These are phyloP conservation scores for Pammene fasciana DNA, from an alignment of 2,888 invertebrate species.

Conservation along the genomic window DNA sequence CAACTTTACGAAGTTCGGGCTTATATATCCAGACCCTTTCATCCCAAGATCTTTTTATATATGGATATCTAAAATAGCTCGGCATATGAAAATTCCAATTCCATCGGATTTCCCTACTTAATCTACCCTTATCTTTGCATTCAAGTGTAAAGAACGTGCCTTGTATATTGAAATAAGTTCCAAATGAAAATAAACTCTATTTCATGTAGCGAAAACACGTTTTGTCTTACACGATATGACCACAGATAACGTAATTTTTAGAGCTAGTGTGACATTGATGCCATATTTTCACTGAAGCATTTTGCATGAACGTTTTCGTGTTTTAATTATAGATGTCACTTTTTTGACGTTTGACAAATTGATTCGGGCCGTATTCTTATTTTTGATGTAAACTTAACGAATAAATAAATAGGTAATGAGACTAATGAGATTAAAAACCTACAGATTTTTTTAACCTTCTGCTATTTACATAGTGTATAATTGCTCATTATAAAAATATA, in stretches of 20 bases:
- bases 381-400: background rate
- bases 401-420: too few relatives aligned
- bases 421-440: too few relatives aligned
- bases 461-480: too few relatives aligned
- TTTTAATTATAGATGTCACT: constrained; percentile 18
- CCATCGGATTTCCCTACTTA: constrained; percentile 33
- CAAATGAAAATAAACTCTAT: constrained; percentile 22
- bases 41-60: constrained; percentile 23
- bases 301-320: constrained; percentile 28
- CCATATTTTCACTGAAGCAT: constrained; percentile 34
- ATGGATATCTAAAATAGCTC: constrained; percentile 23
- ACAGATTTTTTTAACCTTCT: too few relatives aligned
- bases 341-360: constrained; percentile 17
- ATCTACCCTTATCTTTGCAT: constrained; percentile 32
- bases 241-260: constrained; percentile 29
- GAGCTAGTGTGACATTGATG: constrained; percentile 24
- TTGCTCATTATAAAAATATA: background rate
- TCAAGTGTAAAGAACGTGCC: constrained; percentile 26
- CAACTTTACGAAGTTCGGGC: background rate
- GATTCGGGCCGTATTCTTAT: constrained; percentile 1
- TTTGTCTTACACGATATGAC: constrained; percentile 8
- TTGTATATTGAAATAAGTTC: constrained; percentile 17
- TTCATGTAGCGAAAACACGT: constrained; percentile 3
- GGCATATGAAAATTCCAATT: constrained; percentile 30
- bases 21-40: constrained; percentile 1